Base-by-base conservation (phyloP, 2,797 vertebrate species). In the Poecilia picta region DNA sequence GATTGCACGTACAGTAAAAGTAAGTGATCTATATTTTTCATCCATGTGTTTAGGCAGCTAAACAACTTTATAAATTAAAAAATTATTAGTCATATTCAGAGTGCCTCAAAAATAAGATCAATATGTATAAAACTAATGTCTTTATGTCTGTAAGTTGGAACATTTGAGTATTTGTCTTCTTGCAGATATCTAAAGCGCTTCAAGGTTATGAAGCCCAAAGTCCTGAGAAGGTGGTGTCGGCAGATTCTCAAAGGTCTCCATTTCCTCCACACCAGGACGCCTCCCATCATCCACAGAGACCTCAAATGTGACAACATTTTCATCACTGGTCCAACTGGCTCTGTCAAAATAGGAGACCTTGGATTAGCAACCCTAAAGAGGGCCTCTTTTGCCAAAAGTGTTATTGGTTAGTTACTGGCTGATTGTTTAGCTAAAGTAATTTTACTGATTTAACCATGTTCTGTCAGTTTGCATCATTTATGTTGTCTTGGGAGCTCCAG, bases 251-350 rank as follows among this genome's bases (percentile, higher is more conserved):
- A 99, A 93, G 98, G 98, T 75, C 96, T 99, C 85, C 96, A 97
- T 89, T 99, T 99, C 91, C 96, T 99, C 73, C 98, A 99, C 91
- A 99, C 98, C 0, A 95, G 98, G 90, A 97, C 97, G 1, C 98
- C 98, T 57, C 98, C 98, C 53, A 99, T 99, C 93, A 99, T 99
- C 95, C 98, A 99, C 95, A 95, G 98, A 83, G 98, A 99, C 93
- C 96, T 99, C 68, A 99, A 99, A 94, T 99, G 98, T 74, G 98
- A 99, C 95, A 99, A 99, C 94, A 99, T 99, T 95, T 99, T 99
- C 93, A 99, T 99, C 93, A 99, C 98, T 1, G 98, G 98, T 78
- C 98, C 98, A 73, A 99, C 98, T 0, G 98, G 98, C 85, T 99
- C 98, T 2, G 98, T 99, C 82, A 99, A 99, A 93, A 99, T 99